Percentiles rank a stretch among this genome's conserved stretches.
Conservation (phyloP, 2,797 vertebrate genomes). For the Monodelphis domestica region DNA sequence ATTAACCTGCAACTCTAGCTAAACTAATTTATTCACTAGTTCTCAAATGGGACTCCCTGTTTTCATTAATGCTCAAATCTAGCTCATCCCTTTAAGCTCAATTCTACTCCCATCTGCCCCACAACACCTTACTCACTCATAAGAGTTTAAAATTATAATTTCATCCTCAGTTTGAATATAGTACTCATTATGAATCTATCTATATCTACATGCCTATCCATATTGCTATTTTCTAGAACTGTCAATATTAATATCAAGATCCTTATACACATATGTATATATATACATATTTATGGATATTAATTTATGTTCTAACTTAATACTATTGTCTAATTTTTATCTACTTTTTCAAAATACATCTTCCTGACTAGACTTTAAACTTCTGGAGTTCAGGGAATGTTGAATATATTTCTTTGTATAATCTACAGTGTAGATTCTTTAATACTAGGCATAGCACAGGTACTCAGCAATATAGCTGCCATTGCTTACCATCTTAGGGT, state of each 20-base stretch:
- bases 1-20: not conserved
- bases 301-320: not conserved
- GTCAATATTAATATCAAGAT: too few relatives aligned
- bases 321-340: not conserved
- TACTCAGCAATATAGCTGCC: too few relatives aligned
- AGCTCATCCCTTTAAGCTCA: not conserved
- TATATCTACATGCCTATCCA: too few relatives aligned
- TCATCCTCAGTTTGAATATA: not conserved
- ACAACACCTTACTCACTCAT: not conserved
- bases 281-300: too few relatives aligned
- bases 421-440: not conserved
- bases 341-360: not conserved
- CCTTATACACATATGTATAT: not conserved
- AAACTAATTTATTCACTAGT: not conserved
- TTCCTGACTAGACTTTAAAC: not conserved
- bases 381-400: not conserved
- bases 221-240: too few relatives aligned
- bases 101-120: not conserved
- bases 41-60: not conserved
- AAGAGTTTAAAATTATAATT: not conserved
- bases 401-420: not conserved
- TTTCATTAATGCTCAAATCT: not conserved
- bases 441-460: not conserved
- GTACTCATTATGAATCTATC: too few relatives aligned
- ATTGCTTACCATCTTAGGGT: not conserved